Conservation (phyloP, 2,888 invertebrate genomes). For the Trissolcus brochymenae region DNA sequence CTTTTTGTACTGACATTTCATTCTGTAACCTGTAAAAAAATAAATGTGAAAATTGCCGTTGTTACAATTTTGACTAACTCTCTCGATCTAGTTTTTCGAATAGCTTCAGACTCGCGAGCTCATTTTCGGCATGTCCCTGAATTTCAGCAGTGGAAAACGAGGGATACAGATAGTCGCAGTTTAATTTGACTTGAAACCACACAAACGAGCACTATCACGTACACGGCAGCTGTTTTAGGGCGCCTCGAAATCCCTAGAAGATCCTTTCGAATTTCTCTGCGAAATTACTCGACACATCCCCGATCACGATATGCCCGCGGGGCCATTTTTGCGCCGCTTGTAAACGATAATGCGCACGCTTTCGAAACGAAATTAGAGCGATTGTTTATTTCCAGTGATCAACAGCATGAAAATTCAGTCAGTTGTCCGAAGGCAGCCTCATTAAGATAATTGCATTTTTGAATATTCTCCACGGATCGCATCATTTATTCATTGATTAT, state of each 20-base stretch:
- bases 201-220: conserved; percentile 35
- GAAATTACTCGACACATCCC: conserved; percentile 35
- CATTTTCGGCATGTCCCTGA: conserved; percentile 40
- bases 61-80: no score
- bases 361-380: conserved; percentile 24
- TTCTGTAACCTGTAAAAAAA: neutral
- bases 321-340: conserved; percentile 28
- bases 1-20: neutral
- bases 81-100: no score
- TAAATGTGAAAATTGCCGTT: no score
- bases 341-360: conserved; percentile 26
- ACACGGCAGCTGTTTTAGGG: conserved; percentile 35
- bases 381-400: conserved; percentile 9
- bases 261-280: conserved; percentile 51
- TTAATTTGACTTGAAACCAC: conserved; percentile 54
- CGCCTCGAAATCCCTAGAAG: conserved; percentile 41
- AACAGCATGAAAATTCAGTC: neutral
- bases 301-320: conserved; percentile 26
- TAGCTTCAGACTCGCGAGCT: conserved; percentile 5
- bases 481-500: no score
- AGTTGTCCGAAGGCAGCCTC: neutral
- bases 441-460: neutral
- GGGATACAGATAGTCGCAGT: conserved; percentile 42
- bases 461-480: neutral
- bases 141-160: conserved; percentile 41